A percentile compares a stretch with the other conserved stretches of the same genome.
Evolutionary conservation across 2,797 vertebrate genomes (phyloP).

Genomic region (Philypnodon macrostomus): DNA sequence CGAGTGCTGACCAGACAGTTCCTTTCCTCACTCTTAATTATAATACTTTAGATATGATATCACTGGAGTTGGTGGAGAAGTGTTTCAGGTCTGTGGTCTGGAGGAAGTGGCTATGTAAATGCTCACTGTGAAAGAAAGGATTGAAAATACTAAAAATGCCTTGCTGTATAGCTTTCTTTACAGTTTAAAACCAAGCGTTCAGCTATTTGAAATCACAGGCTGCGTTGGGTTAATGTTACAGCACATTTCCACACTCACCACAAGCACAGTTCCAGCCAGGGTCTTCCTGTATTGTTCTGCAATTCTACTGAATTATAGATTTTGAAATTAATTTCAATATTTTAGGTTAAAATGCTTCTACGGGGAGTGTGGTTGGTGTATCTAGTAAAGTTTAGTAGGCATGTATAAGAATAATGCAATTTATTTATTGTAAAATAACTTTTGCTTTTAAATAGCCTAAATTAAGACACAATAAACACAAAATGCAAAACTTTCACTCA

Average conservation of each 20-base stretch:
- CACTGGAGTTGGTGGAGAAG: not conserved
- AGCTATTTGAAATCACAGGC: conserved; percentile 58
- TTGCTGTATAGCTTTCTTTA: conserved; percentile 41
- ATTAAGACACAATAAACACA: too few relatives aligned
- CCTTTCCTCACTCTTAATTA: conserved; percentile 36
- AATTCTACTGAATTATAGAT: too few relatives aligned
- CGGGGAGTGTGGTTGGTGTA: too few relatives aligned
- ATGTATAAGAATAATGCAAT: too few relatives aligned
- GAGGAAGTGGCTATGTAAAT: conserved; percentile 19
- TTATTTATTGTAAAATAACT: too few relatives aligned
- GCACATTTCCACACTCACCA: conserved; percentile 52
- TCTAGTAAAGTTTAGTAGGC: too few relatives aligned
- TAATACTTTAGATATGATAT: conserved; percentile 32
- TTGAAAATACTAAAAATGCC: conserved; percentile 42
- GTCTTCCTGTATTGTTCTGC: too few relatives aligned
- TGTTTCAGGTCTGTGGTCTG: conserved; percentile 10
- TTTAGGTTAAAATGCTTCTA: too few relatives aligned
- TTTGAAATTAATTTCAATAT: too few relatives aligned
- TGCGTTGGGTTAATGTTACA: conserved; percentile 63
- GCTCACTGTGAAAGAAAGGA: conserved; percentile 21
- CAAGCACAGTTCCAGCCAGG: conserved; percentile 16
- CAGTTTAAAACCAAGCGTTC: conserved; percentile 57
- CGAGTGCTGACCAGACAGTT: conserved; percentile 44
- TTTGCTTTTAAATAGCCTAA: too few relatives aligned
- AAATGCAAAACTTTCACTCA: too few relatives aligned